A percentile compares a stretch with the other conserved stretches of the same genome.
Evolutionary conservation across 1,140 invertebrate genomes (phyloP).

Genomic region (Trachymyrmex septentrionalis): DNA sequence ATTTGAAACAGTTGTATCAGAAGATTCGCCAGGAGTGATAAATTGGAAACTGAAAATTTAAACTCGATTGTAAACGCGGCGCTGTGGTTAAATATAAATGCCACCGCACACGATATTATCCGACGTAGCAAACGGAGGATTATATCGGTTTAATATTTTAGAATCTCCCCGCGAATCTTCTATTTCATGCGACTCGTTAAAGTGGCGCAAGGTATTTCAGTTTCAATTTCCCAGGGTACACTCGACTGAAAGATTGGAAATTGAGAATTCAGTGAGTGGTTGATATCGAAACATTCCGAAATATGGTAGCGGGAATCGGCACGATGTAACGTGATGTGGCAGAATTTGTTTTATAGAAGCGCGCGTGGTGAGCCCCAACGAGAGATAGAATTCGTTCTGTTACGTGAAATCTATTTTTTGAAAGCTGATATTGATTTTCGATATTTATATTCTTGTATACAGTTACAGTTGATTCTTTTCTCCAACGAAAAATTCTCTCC

Average conservation of each 20-base stretch:
- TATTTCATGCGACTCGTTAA: conserved; percentile 61
- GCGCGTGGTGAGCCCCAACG: not conserved
- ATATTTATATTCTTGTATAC: conserved; percentile 17
- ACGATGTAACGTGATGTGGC: conserved; percentile 41
- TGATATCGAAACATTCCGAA: conserved; percentile 63
- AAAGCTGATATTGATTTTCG: conserved; percentile 36
- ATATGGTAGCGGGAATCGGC: conserved; percentile 16
- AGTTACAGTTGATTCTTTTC: not conserved
- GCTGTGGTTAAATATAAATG: conserved; percentile 39
- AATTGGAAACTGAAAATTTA: conserved; percentile 55
- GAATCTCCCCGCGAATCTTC: conserved; percentile 55
- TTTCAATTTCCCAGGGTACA: conserved; percentile 69
- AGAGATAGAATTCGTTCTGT: conserved; percentile 26
- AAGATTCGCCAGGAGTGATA: not conserved
- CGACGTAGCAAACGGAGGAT: conserved; percentile 8
- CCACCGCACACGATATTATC: conserved; percentile 17
- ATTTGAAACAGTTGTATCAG: not conserved
- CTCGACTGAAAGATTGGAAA: conserved; percentile 50
- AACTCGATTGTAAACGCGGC: conserved; percentile 45
- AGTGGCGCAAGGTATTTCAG: conserved; percentile 45
- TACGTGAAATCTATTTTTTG: conserved; percentile 40
- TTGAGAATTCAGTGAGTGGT: conserved; percentile 45
- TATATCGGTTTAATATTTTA: conserved; percentile 59
- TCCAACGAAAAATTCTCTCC: not conserved
- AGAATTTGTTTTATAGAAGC: conserved; percentile 53